Evolutionary conservation across 2,888 invertebrate genomes (phyloP).

Genomic region (Galeruca laticollis): DNA sequence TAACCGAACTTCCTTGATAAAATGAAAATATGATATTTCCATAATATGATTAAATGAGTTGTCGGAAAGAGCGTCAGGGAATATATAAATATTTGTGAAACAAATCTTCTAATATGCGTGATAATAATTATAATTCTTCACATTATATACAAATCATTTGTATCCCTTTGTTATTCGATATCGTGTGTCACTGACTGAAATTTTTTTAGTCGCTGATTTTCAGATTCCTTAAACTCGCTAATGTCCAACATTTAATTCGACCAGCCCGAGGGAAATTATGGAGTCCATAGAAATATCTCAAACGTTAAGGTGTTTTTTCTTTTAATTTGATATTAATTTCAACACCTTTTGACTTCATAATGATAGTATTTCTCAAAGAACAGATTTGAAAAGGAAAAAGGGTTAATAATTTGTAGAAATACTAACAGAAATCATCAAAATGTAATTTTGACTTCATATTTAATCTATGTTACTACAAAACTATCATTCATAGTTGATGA

Average conservation of each 20-base stretch:
- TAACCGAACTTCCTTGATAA: too few species aligned
- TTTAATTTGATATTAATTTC: constrained; percentile 29
- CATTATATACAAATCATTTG: too few species aligned
- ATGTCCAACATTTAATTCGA: constrained; percentile 29
- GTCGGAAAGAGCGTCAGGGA: too few species aligned
- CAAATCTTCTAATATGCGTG: too few species aligned
- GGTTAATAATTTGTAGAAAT: not conserved
- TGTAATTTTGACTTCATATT: too few species aligned
- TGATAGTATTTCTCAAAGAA: constrained; percentile 6
- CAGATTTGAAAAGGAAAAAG: not conserved
- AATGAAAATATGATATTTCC: too few species aligned
- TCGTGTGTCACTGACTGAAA: constrained; percentile 21
- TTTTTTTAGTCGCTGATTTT: constrained; percentile 18
- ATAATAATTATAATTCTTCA: not conserved
- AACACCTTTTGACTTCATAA: constrained; percentile 30
- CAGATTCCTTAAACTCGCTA: constrained; percentile 21
- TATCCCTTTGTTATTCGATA: not conserved
- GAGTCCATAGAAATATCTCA: constrained; percentile 24
- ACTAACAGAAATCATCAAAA: not conserved
- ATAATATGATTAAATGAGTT: too few species aligned
- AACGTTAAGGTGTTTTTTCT: constrained; percentile 14
- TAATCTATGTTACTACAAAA: too few species aligned
- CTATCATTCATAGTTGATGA: too few species aligned
- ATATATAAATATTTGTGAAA: too few species aligned
- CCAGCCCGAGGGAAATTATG: constrained; percentile 23